Conservation (phyloP, 2,888 invertebrate species). For the Polyommatus iphigenia region DNA sequence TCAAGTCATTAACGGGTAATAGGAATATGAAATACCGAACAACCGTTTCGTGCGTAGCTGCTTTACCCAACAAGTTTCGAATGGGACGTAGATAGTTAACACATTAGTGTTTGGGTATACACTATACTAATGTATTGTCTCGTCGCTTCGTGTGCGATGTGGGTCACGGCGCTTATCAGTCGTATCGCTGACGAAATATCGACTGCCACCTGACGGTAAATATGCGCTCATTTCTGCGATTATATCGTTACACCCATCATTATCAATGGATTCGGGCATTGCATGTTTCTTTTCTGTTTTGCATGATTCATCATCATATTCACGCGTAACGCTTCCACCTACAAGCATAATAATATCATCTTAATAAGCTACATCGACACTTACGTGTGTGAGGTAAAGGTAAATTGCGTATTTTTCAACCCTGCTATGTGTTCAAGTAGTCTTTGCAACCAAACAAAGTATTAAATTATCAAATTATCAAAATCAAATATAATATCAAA, state of each 20-base stretch:
- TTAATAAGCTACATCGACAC: neutral
- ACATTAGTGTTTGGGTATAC: neutral
- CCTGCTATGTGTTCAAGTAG: too few species aligned
- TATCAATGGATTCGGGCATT: neutral
- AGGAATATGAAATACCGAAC: neutral
- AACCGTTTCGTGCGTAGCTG: neutral
- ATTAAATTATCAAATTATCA: neutral
- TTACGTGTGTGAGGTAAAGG: too few species aligned
- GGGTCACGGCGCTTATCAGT: slow-evolving; percentile 1
- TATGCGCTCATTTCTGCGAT: neutral
- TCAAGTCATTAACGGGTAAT: neutral
- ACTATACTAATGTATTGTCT: neutral
- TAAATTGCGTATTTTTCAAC: too few species aligned
- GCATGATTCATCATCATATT: neutral
- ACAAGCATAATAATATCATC: too few species aligned
- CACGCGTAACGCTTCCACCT: neutral
- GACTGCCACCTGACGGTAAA: neutral
- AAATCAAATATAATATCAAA: too few species aligned
- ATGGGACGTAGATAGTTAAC: neutral
- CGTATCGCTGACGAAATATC: neutral
- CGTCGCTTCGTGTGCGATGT: neutral
- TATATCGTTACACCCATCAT: neutral
- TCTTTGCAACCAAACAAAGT: neutral
- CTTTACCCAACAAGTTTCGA: neutral
- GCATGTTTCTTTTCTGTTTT: neutral